Base-by-base conservation (phyloP, 2,888 invertebrate genomes). In the Sinodicranocentrus sp. region DNA sequence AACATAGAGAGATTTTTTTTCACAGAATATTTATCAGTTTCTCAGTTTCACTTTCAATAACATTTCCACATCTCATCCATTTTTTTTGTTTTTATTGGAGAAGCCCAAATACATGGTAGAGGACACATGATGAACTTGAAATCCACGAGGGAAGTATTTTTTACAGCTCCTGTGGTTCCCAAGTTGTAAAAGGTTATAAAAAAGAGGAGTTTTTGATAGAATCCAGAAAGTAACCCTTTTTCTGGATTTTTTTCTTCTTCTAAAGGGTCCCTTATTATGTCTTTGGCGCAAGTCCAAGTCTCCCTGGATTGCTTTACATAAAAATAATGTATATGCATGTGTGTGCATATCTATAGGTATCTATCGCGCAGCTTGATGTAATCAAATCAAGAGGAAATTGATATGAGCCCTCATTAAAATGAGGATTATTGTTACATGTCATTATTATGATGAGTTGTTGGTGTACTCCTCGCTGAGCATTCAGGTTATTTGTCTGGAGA, bases 11-110 rank as follows among this genome's bases (percentile, higher is more conserved):
- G 25, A 43, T 67, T 79, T 71, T 82, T 52, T 82, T 25, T n/a
- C 25, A 1, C 25, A 57, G 25, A 57, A 57, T 23, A 57, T 57
- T 57, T 57, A 73, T 82, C 75, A 82, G 82, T 73, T 82, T 73
- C 73, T 82, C 68, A 67, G 80, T 82, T 82, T 82, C 82, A 82
- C 82, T 82, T 82, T 75, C 70, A 82, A 61, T 75, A 61, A 54
- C 28, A 68, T 61, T 52, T 19, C 65, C 25, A 25, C 2, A 21
- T 13, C 10, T 57, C 10, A 48, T 48, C 48, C n/a, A 48, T n/a
- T 48, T 48, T 48, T 48, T 48, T 48, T 48, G 5, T 10, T 57
- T 57, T 57, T 57, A 57, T 57, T 57, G 57, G 57, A 57, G 57
- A 23, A 3, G 15, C 57, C 1, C 25, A 13, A n/a, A 23, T 1